Percentiles rank a stretch among this genome's conserved stretches.
Evolutionary conservation across 2,797 vertebrate genomes (phyloP).

Genomic region (Characodon lateralis): DNA sequence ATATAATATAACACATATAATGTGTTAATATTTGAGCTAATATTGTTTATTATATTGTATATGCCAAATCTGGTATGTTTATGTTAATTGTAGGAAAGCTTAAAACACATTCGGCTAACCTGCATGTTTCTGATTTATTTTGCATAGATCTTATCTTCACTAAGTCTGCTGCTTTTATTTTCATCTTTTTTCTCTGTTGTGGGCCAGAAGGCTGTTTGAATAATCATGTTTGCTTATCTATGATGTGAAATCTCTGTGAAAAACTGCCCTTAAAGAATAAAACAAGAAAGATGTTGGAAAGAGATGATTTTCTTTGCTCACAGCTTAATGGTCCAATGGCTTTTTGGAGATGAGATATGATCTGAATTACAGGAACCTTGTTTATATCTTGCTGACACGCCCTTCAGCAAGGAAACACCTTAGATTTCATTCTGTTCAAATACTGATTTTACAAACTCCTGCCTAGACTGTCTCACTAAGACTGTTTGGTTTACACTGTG

Average conservation of each 20-base stretch:
- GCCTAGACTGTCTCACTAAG: neutral
- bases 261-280: neutral
- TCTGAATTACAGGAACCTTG: neutral
- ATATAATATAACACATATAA: neutral
- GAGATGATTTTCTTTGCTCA: neutral
- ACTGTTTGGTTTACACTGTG: neutral
- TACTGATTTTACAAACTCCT: neutral
- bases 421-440: neutral
- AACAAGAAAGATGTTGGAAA: neutral
- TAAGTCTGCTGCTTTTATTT: neutral
- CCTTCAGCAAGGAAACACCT: slow-evolving; percentile 4
- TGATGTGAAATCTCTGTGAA: neutral
- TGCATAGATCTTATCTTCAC: neutral
- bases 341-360: slow-evolving; percentile 10
- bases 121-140: no score
- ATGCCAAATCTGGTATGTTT: neutral
- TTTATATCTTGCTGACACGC: neutral
- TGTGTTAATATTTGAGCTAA: no score
- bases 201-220: neutral
- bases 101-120: no score
- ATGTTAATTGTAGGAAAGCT: neutral
- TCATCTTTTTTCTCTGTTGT: neutral
- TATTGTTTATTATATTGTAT: neutral
- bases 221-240: neutral
- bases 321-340: neutral